Evolutionary conservation across 1,140 invertebrate species (phyloP).

Genomic region (Philaenus spumarius): DNA sequence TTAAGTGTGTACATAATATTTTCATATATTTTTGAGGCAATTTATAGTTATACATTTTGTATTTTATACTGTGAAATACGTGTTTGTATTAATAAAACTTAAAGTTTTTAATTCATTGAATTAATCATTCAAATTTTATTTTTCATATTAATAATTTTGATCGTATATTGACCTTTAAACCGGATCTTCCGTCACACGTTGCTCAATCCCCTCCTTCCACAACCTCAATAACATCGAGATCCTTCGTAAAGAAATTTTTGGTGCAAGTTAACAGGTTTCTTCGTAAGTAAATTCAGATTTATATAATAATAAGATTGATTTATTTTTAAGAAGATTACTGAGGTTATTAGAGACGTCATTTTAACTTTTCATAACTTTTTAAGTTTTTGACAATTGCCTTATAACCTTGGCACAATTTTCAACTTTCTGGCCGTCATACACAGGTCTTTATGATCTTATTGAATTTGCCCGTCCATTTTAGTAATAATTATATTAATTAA

Average conservation of each 20-base stretch:
- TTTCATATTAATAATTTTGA: no score
- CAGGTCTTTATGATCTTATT: not conserved
- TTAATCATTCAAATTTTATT: no score
- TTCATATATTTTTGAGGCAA: no score
- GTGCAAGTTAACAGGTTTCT: constrained; percentile 30
- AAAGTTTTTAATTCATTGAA: no score
- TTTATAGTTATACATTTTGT: no score
- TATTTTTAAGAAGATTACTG: no score
- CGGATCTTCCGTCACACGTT: constrained; percentile 28
- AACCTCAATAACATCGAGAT: constrained; percentile 24
- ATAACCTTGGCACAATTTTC: not conserved
- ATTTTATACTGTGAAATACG: no score
- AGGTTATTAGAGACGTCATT: not conserved
- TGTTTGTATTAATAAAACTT: no score
- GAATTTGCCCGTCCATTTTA: no score
- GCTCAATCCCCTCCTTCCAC: constrained; percentile 25
- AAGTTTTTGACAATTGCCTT: not conserved
- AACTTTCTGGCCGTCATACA: not conserved
- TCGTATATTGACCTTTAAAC: not conserved
- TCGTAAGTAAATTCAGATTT: constrained; percentile 21
- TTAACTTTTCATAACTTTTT: not conserved
- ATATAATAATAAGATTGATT: not conserved
- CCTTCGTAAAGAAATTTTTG: constrained; percentile 20
- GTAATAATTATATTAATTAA: no score
- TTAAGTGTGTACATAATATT: no score